Evolutionary conservation across 2,797 vertebrate genomes (phyloP).

Genomic region (Acanthornis magna): DNA sequence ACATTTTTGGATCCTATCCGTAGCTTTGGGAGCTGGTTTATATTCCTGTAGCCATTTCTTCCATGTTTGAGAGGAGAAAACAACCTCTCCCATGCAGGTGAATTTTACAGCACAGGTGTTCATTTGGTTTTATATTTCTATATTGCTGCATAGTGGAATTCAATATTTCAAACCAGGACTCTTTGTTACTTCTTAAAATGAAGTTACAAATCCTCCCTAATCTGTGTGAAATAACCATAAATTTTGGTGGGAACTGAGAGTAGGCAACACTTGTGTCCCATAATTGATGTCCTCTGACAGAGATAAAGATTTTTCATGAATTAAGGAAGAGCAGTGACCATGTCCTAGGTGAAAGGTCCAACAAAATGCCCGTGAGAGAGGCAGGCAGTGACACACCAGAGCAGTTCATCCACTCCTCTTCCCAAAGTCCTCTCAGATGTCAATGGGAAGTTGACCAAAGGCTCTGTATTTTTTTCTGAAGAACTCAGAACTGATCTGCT

Average conservation of each 20-base stretch:
- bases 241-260: not conserved
- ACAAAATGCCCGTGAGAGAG: not conserved
- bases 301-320: not conserved
- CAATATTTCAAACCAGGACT: not conserved
- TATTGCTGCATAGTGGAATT: not conserved
- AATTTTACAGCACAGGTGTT: not conserved
- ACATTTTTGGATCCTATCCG: not conserved
- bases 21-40: not conserved
- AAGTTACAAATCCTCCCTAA: not conserved
- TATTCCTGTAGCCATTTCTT: not conserved
- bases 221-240: not conserved
- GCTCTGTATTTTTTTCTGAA: not conserved
- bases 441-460: not conserved
- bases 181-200: not conserved
- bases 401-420: not conserved
- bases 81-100: not conserved
- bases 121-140: not conserved
- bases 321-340: not conserved
- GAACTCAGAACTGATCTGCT: not conserved
- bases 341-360: not conserved
- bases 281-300: not conserved
- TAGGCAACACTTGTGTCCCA: accelerated
- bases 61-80: not conserved
- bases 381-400: not conserved
- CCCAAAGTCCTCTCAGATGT: not conserved